Conservation (phyloP, 35 echinoderm and acorn worm genomes). For the Eucidaris tribuloides region DNA sequence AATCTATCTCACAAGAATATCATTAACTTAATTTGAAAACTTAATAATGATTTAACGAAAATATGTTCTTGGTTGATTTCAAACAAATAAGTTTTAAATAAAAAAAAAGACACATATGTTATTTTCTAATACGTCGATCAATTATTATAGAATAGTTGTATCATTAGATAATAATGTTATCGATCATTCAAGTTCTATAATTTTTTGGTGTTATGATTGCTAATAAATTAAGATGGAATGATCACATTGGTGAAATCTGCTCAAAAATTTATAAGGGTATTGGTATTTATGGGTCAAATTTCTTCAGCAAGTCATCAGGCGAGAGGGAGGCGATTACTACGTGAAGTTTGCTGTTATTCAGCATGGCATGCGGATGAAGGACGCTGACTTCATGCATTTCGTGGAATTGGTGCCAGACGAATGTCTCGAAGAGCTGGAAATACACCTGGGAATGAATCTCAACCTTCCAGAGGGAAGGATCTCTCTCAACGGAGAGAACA, state of each 20-base stretch:
- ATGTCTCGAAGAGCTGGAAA: too few relatives aligned
- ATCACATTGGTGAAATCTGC: background rate
- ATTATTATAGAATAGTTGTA: too few relatives aligned
- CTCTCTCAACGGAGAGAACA: too few relatives aligned
- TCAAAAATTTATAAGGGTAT: background rate
- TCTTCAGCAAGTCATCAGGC: too few relatives aligned
- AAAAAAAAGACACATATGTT: background rate
- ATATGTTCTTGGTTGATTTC: background rate
- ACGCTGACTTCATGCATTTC: too few relatives aligned
- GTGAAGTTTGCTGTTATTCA: too few relatives aligned
- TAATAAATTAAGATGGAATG: background rate
- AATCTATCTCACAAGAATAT: background rate
- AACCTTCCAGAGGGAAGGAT: too few relatives aligned
- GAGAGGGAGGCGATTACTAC: too few relatives aligned
- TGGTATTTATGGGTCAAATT: too few relatives aligned
- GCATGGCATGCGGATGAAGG: too few relatives aligned
- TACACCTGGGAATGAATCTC: too few relatives aligned
- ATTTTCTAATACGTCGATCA: background rate
- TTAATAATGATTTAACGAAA: background rate
- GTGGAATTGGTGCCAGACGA: too few relatives aligned
- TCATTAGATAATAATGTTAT: background rate
- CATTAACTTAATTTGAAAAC: background rate
- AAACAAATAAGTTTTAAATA: background rate
- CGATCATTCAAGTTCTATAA: background rate
- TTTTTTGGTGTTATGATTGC: background rate